A percentile compares a stretch with the other conserved stretches of the same genome.
Conservation (phyloP, 2,113 vertebrate genomes). For the Hucho hucho region DNA sequence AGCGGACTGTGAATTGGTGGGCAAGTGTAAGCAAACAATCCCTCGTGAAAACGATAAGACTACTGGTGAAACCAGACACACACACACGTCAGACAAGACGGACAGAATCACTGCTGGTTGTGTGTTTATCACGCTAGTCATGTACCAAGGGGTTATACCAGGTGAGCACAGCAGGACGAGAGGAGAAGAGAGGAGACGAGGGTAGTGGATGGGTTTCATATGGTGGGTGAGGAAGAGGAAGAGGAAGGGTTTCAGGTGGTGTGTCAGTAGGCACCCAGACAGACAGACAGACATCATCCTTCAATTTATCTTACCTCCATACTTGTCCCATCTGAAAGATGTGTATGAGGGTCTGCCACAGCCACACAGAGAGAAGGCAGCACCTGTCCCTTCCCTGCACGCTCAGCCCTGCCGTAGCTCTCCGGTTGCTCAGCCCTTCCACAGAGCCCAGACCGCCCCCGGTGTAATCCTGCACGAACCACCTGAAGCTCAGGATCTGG, state of each 20-base stretch:
- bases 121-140: conserved; percentile 52
- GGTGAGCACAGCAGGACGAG: conserved; percentile 52
- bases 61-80: not conserved
- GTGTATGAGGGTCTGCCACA: conserved; percentile 94
- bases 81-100: not conserved
- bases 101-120: not conserved
- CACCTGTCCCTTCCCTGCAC: conserved; percentile 77
- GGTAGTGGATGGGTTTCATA: not conserved
- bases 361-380: conserved; percentile 91
- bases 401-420: conserved; percentile 68
- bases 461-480: conserved; percentile 98
- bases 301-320: conserved; percentile 84
- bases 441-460: conserved; percentile 92
- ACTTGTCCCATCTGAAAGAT: conserved; percentile 98
- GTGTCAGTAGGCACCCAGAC: not conserved
- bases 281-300: not conserved
- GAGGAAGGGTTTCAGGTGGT: no score
- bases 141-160: conserved; percentile 63
- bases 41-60: no score
- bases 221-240: no score
- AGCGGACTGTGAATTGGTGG: no score
- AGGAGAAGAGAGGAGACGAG: no score
- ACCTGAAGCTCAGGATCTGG: conserved; percentile 98
- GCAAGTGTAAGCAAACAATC: no score
- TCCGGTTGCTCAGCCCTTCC: conserved; percentile 90